Base-by-base conservation (phyloP, 2,113 vertebrate species). In the Phaethon lepturus region DNA sequence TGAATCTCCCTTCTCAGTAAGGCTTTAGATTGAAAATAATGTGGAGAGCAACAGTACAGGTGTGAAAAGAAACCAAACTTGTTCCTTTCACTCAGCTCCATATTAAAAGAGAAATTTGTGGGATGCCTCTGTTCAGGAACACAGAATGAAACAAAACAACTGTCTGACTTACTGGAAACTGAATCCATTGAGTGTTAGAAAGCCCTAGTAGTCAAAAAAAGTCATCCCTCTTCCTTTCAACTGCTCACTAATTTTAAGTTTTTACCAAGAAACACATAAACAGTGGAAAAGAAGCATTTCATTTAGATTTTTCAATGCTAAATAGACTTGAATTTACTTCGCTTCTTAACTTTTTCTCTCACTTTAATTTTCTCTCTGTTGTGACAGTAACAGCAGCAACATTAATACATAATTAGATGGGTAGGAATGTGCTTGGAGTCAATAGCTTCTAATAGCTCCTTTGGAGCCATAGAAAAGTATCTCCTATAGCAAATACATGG, bases 401-500 rank as follows among this genome's bases (percentile, higher is more conserved):
- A 77, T 96, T 91, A 64, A 91, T 73, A 81, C 63, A 58, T 86
- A 82, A 92, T 96, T 97, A 96, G 90, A 86, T 86, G 90, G 85
- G 83, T 90, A 95, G 42, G 71, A 93, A 93, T 69, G 74, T 91
- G 67, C 78, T 83, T 59, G 22, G 76, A 97, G 91, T 95, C 92
- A 95, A 89, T 97, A 92, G 75, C 91, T 95, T 95, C 28, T 96
- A 97, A 97, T 83, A 78, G 93, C 77, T 98, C 97, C 97, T 97
- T 97, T 95, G 96, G 96, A 98, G 97, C 96, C 97, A 62, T 96
- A 95, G 88, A 92, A 53, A 86, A 97, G 86, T 91, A 97, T 96
- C 83, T 97, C 75, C 49, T 94, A 87, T 96, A 97, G 93, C 95
- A 98, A 98, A 98, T 97, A 98, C 96, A 94, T 93, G 95, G 96